Conservation (phyloP, 2,113 vertebrate genomes). For the Rhagologus leucostigma region DNA sequence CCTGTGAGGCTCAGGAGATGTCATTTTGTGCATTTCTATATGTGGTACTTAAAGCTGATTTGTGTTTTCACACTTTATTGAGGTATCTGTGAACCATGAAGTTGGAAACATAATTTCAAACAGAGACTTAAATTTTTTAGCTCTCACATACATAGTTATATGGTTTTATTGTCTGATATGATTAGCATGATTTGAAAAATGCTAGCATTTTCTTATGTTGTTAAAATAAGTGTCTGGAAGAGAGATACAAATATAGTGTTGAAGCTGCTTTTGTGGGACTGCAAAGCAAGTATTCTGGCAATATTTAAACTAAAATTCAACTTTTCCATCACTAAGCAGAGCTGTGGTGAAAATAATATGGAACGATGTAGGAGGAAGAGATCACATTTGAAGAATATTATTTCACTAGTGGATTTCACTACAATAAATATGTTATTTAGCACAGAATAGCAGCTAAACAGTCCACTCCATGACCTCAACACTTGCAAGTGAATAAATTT, state of each 20-base stretch:
- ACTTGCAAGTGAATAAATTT: not conserved
- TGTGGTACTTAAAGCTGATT: not conserved
- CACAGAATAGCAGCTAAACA: not conserved
- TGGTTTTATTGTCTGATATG: not conserved
- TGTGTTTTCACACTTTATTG: not conserved
- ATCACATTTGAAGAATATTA: not conserved
- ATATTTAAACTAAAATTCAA: not conserved
- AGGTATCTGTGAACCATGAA: not conserved
- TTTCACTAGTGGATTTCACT: not conserved
- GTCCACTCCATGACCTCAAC: not conserved
- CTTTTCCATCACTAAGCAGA: not conserved
- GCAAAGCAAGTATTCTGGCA: not conserved
- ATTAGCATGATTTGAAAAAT: not conserved
- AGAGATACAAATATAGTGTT: not conserved
- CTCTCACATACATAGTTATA: not conserved
- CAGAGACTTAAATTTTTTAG: not conserved
- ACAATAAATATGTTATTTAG: not conserved
- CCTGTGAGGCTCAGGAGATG: not conserved
- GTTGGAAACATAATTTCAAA: not conserved
- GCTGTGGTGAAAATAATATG: not conserved
- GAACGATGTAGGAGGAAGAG: fast-evolving
- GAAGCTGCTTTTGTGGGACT: not conserved
- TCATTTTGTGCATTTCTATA: not conserved
- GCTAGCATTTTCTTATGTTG: not conserved
- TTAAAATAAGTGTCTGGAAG: not conserved